Conservation (phyloP, 1,140 invertebrate genomes). For the Drosophila carrolli region DNA sequence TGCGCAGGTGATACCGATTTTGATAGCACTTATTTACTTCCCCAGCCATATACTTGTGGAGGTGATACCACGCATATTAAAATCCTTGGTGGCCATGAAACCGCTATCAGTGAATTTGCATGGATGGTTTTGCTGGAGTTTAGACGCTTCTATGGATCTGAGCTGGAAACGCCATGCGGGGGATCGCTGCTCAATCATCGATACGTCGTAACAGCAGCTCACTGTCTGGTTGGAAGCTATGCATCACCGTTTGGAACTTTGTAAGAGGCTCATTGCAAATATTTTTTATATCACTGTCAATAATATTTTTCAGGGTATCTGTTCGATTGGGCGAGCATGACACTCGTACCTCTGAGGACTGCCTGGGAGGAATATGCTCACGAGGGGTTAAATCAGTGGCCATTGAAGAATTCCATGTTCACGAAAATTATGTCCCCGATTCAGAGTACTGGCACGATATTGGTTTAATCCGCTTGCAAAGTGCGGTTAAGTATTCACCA, state of each 20-base stretch:
- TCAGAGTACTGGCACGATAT: slow-evolving; percentile 84
- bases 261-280: neutral
- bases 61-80: neutral
- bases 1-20: neutral
- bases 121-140: neutral
- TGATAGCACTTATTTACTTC: no score
- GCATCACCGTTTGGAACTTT: no score
- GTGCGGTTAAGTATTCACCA: slow-evolving; percentile 83
- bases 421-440: slow-evolving; percentile 78
- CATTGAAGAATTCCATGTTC: slow-evolving; percentile 81
- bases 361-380: slow-evolving; percentile 66
- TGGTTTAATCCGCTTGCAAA: slow-evolving; percentile 84
- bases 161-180: neutral
- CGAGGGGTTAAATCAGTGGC: slow-evolving; percentile 39
- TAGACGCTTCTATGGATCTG: rapidly evolving
- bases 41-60: neutral
- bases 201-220: neutral
- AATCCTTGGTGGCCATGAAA: rapidly evolving
- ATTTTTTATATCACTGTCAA: neutral
- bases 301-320: slow-evolving; percentile 57
- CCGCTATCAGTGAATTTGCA: neutral
- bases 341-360: slow-evolving; percentile 84
- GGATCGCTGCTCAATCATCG: neutral
- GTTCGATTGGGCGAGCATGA: slow-evolving; percentile 86
- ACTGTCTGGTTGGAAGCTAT: neutral